Evolutionary conservation across 1,140 invertebrate species (phyloP), one percentile per base, ranked within the genome.

Genomic region (Drosophila punjabiensis): DNA sequence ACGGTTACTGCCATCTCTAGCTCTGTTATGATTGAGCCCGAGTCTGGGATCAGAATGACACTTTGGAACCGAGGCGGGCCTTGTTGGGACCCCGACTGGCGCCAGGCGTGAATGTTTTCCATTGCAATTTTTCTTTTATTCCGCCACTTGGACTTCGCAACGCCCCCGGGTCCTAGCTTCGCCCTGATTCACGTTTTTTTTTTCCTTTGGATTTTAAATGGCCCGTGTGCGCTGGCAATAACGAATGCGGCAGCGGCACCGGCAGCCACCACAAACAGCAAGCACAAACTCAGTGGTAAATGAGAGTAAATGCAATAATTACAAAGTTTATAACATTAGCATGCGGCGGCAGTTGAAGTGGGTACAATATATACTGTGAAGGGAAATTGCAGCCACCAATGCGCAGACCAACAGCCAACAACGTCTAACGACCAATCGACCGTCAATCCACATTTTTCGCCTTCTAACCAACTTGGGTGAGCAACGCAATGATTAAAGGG

Each of bases 281-380:
- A 58, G 30, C 50, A 43, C 66, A 43, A 79, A 64, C 60, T 78
- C 62, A 60, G 79, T 76, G 81, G 85, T 90, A 90, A 90, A 85
- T 89, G 79, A 82, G 85, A 89, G 85, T 90, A 86, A 90, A 89
- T 85, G 85, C 86, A 85, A 89, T 89, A 90, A 89, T 89, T 89
- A 82, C 85, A 90, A 89, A 82, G 81, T 90, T 90, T 82, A 85
- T 79, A 85, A 65, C 86, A 90, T 90, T 82, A 89, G 78, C 59
- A 60, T 50, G 75, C 56, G 76, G 64, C 24, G 32, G 39, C 18
- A 28, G 50, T 32, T 35, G 39, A 11, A 56, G 20, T 24, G 47
- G 14, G 11, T 13, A 35, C 7, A 30, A 7, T 16, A 10, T 7
- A 41, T 6, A 13, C 7, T 20, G 52, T 10, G 5, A 24, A 16